Evolutionary conservation across 2,113 vertebrate genomes (phyloP), one percentile per base, ranked within the genome.

Genomic region (Leiothrix lutea): DNA sequence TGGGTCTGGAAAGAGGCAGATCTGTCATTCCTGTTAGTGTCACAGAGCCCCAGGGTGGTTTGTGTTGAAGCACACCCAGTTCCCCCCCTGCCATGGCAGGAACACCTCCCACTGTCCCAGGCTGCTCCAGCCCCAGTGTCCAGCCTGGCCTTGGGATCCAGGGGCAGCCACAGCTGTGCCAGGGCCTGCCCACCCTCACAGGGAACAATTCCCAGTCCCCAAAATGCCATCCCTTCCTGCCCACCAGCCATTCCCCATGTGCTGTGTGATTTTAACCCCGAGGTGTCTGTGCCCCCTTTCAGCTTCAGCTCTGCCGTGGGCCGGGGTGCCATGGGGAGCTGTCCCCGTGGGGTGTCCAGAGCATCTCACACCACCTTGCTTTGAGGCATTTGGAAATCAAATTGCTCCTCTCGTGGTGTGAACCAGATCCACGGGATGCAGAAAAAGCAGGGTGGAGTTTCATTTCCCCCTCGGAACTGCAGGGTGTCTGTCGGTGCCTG

Each of bases 171-270:
- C 85, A 70, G 65, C 48, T 71, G 7, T 38, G 1, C 54, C 73
- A 77, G 82, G 3, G 3, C 51, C 60, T 54, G 47, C 42, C 16
- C 38, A 13, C 38, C 56, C 38, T 62, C 3, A 3, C 40, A 64
- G 50, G 16, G 10, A 11, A 1, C 1, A 28, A 50, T 44, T 28
- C 44, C 57, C 36, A 38, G 36, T 17, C 5, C 15, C 57, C 24
- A 2, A 6, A 0, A 0, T 47, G 50, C 70, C 31, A 51, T 7
- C 66, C 4, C 2, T 0, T 12, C 29, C 65, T 35, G 15, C 25
- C 36, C 50, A 12, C 12, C 17, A 36, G 38, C 38, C 33, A 9
- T 11, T 22, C 38, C 57, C 33, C 5, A 0, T 5, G 19, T 9
- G 45, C 45, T 24, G 28, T 40, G 23, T n/a, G 2, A 25, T 9